Conservation (phyloP, 2,888 invertebrate genomes). For the Oxycera nigricornis region DNA sequence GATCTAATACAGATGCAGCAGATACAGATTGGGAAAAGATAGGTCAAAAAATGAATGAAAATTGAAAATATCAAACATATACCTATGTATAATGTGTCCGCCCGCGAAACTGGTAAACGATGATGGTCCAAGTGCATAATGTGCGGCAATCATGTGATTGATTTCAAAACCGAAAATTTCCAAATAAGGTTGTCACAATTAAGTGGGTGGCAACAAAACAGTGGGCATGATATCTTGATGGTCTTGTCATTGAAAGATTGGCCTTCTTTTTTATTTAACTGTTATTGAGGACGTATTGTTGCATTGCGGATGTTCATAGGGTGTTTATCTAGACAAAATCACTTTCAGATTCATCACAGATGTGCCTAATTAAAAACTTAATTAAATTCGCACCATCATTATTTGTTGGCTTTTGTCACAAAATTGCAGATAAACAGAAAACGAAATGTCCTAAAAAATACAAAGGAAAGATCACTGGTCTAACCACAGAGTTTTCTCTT, state of each 20-base stretch:
- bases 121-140: neutral
- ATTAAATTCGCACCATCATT: constrained; percentile 6
- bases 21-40: neutral
- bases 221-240: neutral
- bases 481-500: no score
- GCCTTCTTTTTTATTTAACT: neutral
- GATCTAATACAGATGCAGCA: neutral
- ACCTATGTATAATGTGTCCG: neutral
- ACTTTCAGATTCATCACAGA: neutral
- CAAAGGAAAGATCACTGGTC: constrained; percentile 6
- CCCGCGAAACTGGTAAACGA: constrained; percentile 26
- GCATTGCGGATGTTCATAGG: no score
- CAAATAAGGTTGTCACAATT: constrained; percentile 2
- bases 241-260: neutral
- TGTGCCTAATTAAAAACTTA: neutral
- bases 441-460: constrained; percentile 8
- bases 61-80: neutral
- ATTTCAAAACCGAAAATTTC: constrained; percentile 28
- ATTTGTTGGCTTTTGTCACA: neutral
- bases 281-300: neutral
- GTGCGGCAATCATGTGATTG: constrained; percentile 9
- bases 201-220: constrained; percentile 2
- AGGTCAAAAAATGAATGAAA: constrained; percentile 24
- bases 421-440: constrained; percentile 22
- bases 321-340: no score